phyloP scores from a whole-genome alignment of 2,797 vertebrate species.

The Macroramphosus scolopax region DNA sequence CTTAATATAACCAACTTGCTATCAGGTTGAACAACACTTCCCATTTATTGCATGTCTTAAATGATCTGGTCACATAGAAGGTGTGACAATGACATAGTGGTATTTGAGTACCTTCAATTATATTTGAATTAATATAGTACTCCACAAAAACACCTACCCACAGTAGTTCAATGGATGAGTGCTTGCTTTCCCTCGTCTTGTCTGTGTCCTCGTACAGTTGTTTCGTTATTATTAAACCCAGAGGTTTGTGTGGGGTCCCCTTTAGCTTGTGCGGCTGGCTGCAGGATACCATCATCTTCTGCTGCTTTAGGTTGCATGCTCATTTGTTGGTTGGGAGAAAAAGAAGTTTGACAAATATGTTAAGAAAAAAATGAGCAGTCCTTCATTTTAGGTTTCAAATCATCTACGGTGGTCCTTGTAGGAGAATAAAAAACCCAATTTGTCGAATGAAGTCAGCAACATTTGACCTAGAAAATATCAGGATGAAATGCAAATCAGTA shows the following conservation, averaged over 20 bases:
- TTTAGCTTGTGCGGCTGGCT: not conserved
- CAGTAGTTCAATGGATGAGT: not conserved
- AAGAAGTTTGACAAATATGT: not conserved
- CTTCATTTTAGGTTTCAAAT: constrained; percentile 1
- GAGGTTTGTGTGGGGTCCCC: not conserved
- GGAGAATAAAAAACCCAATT: too few species aligned
- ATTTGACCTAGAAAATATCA: too few species aligned
- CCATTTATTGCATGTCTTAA: too few species aligned
- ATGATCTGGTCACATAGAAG: too few species aligned
- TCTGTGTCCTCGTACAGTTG: too few species aligned
- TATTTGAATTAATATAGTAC: not conserved
- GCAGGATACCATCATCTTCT: not conserved
- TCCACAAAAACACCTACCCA: not conserved
- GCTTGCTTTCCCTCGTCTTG: not conserved
- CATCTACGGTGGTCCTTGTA: too few species aligned
- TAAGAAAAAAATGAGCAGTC: not conserved
- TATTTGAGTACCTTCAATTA: not conserved
- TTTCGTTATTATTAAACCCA: too few species aligned
- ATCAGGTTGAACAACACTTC: too few species aligned
- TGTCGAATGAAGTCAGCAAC: too few species aligned
- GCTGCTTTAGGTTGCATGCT: not conserved
- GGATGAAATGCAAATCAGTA: too few species aligned
- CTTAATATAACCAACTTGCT: not conserved
- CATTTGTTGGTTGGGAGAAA: not conserved
- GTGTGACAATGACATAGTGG: not conserved